Percentiles rank a stretch among this genome's conserved stretches.
Evolutionary conservation across 35 echinoderm and acorn worm species (phyloP).

Genomic region (Anneissia japonica): DNA sequence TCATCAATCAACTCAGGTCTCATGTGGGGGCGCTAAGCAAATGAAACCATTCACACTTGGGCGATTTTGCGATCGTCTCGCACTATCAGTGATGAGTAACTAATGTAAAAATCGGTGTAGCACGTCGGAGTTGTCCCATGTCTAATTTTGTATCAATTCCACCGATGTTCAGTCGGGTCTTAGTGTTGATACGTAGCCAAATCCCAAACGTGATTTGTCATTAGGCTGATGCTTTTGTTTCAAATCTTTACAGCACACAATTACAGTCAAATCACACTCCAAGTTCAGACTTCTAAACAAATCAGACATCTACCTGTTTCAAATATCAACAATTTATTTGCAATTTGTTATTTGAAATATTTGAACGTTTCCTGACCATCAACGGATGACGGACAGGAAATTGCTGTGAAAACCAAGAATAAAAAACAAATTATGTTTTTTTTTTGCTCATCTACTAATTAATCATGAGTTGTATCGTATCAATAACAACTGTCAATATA

Average conservation of each 20-base stretch:
- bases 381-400: background rate
- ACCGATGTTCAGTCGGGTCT: background rate
- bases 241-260: background rate
- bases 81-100: background rate
- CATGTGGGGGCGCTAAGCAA: background rate
- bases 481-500: too few relatives aligned
- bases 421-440: too few relatives aligned
- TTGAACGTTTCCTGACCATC: background rate
- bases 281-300: background rate
- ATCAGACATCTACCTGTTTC: background rate
- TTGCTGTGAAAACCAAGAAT: background rate
- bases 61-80: background rate
- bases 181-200: background rate
- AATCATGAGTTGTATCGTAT: too few relatives aligned
- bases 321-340: slow-evolving; percentile 2
- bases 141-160: background rate
- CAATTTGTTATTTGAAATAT: too few relatives aligned
- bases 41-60: background rate
- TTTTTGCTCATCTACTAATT: too few relatives aligned
- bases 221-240: background rate
- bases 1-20: background rate
- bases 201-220: background rate
- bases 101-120: slow-evolving; percentile 1
- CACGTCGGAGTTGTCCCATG: background rate
- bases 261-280: background rate